Evolutionary conservation across 1,140 invertebrate genomes (phyloP).

Genomic region (Stegodyphus dumicola): DNA sequence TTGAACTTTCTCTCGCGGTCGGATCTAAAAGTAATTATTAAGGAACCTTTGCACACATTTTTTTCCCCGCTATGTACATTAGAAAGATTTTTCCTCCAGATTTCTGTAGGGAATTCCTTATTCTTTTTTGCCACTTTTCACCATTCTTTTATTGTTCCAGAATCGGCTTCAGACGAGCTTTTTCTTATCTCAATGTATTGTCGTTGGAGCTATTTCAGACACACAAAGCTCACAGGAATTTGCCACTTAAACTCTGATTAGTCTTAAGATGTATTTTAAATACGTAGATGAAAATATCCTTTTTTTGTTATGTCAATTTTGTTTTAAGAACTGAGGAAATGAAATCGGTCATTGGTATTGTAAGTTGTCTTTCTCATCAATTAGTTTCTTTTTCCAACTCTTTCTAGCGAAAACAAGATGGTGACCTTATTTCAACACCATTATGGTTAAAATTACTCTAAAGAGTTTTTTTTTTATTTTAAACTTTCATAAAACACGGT

Average conservation of each 20-base stretch:
- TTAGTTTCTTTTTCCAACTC: too few relatives aligned
- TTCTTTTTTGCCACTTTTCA: background rate
- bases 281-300: background rate
- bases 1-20: background rate
- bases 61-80: constrained; percentile 4
- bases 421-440: too few relatives aligned
- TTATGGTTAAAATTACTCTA: too few relatives aligned
- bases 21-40: constrained; percentile 23
- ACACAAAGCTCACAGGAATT: constrained; percentile 18
- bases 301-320: constrained; percentile 4
- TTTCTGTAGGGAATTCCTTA: constrained; percentile 10
- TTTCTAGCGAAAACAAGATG: too few relatives aligned
- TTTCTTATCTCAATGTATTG: constrained; percentile 4
- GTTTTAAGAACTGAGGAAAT: background rate
- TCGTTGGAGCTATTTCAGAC: constrained; percentile 16
- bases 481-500: too few relatives aligned
- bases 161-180: background rate
- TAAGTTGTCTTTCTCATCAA: too few relatives aligned
- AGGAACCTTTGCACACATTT: constrained; percentile 12
- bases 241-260: constrained; percentile 32
- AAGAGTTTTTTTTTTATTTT: too few relatives aligned
- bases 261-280: constrained; percentile 16
- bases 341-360: constrained; percentile 10
- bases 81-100: constrained; percentile 16
- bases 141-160: constrained; percentile 24